phyloP scores from a whole-genome alignment of 2,888 invertebrate species.

The Merodon equestris region DNA sequence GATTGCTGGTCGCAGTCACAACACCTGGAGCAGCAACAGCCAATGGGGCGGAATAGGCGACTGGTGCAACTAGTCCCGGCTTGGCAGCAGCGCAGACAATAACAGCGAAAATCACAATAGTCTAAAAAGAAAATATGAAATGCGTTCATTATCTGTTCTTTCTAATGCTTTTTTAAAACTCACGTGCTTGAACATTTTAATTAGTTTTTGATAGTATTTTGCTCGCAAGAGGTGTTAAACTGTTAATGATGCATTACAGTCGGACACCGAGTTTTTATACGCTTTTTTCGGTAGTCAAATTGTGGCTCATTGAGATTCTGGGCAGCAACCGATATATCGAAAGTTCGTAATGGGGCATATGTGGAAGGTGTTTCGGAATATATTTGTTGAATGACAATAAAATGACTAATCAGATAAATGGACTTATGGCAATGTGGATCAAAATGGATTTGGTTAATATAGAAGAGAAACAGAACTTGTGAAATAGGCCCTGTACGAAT shows the following conservation, averaged over 20 bases:
- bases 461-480: too few relatives aligned
- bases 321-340: too few relatives aligned
- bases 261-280: constrained; percentile 31
- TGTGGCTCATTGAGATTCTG: too few relatives aligned
- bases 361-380: too few relatives aligned
- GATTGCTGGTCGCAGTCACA: constrained; percentile 62
- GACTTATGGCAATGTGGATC: too few relatives aligned
- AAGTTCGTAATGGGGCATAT: too few relatives aligned
- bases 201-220: constrained; percentile 6
- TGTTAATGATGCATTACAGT: constrained; percentile 22
- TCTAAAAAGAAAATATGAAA: constrained; percentile 23
- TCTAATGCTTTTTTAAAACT: constrained; percentile 9
- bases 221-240: constrained; percentile 7
- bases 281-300: background rate
- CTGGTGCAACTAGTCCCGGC: constrained; percentile 68
- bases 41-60: constrained; percentile 70
- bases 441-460: too few relatives aligned
- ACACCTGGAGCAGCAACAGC: constrained; percentile 59
- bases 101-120: constrained; percentile 53
- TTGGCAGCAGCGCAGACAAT: constrained; percentile 59
- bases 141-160: background rate
- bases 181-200: constrained; percentile 51
- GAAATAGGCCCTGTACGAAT: too few relatives aligned
- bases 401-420: too few relatives aligned
- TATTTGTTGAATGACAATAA: too few relatives aligned